Base-by-base conservation (phyloP, 2,888 invertebrate genomes). In the Tetramorium bicarinatum region DNA sequence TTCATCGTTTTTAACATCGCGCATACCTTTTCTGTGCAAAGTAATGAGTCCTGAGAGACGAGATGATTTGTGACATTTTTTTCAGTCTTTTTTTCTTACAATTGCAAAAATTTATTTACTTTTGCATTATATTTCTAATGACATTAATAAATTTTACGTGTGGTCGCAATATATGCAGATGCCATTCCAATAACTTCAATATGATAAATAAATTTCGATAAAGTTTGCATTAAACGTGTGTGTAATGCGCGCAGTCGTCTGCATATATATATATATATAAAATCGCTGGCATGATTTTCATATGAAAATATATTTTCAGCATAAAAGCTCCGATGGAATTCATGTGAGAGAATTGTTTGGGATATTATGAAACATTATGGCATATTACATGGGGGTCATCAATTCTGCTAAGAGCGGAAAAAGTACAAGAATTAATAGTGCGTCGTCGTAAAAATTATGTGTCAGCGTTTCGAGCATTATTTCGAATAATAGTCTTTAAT, bases 221-320 rank as follows among this genome's bases (percentile, higher is more conserved):
- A 15, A 56, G 34, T 56, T 67, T 54, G 25, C 52, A 52, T 76
- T 67, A 44, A 44, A 77, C 29, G 54, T 69, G 8, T 18, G 69
- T 75, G 47, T 47, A 47, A 75, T 21, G 74, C 9, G 47, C 4
- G 9, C 38, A 11, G 21, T 54, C 77, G n/a, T 29, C 29, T 38
- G 29, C 15, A 67, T 61, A n/a, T n/a, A n/a, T n/a, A n/a, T n/a
- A n/a, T n/a, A n/a, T n/a, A n/a, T n/a, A 54, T 61, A 41, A 49
- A 41, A 54, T 21, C 54, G n/a, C n/a, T 54, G 29, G n/a, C 41
- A 6, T n/a, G n/a, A 29, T 69, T 69, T 69, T 69, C 41, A 56
- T 56, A 34, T 44, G n/a, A 77, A 77, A 56, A 69, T 69, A 56
- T 52, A 77, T 69, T 69, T 77, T 69, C 41, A n/a, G 67, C 41